A percentile compares a stretch with the other conserved stretches of the same genome.
Evolutionary conservation across 2,888 invertebrate genomes (phyloP).

Genomic region (Neoitamus cyanurus): DNA sequence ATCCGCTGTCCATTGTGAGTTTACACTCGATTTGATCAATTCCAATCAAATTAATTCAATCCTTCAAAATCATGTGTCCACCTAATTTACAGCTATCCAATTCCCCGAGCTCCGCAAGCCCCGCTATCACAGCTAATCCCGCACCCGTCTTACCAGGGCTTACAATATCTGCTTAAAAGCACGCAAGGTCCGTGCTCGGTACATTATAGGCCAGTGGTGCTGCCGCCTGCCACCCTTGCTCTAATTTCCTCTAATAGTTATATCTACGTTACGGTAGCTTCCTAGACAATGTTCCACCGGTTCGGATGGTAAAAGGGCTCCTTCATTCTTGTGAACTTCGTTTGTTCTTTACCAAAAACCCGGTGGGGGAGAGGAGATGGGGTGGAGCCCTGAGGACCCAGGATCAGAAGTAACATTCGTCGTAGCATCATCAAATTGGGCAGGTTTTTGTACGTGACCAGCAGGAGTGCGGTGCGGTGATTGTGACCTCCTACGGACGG

Average conservation of each 20-base stretch:
- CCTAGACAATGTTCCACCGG: neutral
- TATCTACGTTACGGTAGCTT: neutral
- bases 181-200: neutral
- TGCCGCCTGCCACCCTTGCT: neutral
- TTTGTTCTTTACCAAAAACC: neutral
- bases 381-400: neutral
- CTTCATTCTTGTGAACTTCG: neutral
- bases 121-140: neutral
- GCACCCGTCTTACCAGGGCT: neutral
- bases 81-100: neutral
- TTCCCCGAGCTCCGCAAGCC: neutral
- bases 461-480: neutral
- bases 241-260: neutral
- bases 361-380: neutral
- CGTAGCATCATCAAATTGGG: constrained; percentile 1
- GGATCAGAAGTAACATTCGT: neutral
- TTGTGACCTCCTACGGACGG: neutral
- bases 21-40: constrained; percentile 6
- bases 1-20: neutral
- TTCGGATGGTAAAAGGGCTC: neutral
- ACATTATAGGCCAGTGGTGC: neutral
- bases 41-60: constrained; percentile 28
- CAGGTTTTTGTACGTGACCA: constrained; percentile 22
- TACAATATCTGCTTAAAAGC: neutral
- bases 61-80: constrained; percentile 23